Conservation (phyloP, 1,140 invertebrate species). For the Drosophila nikananu region DNA sequence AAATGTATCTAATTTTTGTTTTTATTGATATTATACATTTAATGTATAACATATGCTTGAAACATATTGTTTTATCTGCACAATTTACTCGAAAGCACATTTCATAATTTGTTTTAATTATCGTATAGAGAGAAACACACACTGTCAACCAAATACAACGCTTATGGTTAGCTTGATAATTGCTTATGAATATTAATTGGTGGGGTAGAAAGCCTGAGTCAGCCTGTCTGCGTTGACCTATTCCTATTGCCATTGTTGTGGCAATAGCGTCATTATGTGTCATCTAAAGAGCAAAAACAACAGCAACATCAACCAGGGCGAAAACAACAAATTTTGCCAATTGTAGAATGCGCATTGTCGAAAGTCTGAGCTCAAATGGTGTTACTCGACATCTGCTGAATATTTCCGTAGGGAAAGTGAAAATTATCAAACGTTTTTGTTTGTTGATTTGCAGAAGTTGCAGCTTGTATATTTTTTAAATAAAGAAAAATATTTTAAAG, state of each 20-base stretch:
- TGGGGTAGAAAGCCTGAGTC: slow-evolving; percentile 48
- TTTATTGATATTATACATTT: neutral
- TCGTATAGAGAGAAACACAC: slow-evolving; percentile 24
- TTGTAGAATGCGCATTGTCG: slow-evolving; percentile 14
- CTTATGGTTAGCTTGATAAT: slow-evolving; percentile 41
- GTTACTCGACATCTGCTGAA: slow-evolving; percentile 16
- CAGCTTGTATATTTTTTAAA: no score
- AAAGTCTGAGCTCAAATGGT: neutral
- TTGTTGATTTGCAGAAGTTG: neutral
- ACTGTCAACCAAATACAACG: slow-evolving; percentile 9
- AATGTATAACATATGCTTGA: neutral
- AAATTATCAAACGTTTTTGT: neutral
- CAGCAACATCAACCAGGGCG: neutral
- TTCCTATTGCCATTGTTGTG: slow-evolving; percentile 17
- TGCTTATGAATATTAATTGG: slow-evolving; percentile 80
- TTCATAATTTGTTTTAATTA: slow-evolving; percentile 80
- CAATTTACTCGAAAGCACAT: slow-evolving; percentile 53
- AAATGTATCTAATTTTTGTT: no score
- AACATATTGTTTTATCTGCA: slow-evolving; percentile 11
- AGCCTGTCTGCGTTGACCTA: slow-evolving; percentile 11
- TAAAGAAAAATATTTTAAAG: no score
- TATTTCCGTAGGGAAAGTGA: neutral
- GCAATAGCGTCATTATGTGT: slow-evolving; percentile 61
- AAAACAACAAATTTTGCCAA: slow-evolving; percentile 3
- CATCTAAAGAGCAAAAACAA: slow-evolving; percentile 36